These are phyloP conservation scores for Choloepus hoffmanni DNA, from an alignment of 2,113 vertebrate genomes.

Conservation along the genomic window DNA sequence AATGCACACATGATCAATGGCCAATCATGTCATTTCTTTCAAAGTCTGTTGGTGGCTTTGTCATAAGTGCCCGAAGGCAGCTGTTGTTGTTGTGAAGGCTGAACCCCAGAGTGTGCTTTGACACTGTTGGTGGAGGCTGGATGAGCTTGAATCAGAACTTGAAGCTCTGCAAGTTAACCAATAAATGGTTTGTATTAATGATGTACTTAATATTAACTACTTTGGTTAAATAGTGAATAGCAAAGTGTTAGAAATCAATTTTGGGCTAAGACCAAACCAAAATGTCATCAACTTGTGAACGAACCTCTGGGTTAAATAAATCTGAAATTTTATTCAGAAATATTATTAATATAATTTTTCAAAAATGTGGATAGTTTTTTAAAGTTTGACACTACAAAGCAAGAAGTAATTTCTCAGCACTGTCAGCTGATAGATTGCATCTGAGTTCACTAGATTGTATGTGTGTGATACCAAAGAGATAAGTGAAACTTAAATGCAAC, in stretches of 20 bases:
- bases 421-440: not conserved
- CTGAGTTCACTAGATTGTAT: not conserved
- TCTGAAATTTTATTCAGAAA: conserved; percentile 7
- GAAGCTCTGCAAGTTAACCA: conserved; percentile 3
- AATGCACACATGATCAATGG: no score
- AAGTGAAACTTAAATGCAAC: conserved; percentile 16
- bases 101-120: conserved; percentile 39
- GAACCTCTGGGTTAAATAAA: conserved; percentile 13
- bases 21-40: no score
- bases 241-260: conserved; percentile 39
- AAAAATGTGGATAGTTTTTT: conserved; percentile 65
- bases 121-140: conserved; percentile 6
- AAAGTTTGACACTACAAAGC: conserved; percentile 17
- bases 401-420: conserved; percentile 33
- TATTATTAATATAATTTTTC: conserved; percentile 46
- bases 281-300: conserved; percentile 44
- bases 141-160: conserved; percentile 3
- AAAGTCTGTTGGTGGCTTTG: not conserved
- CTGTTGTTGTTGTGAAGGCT: not conserved
- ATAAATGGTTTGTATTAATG: not conserved
- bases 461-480: not conserved
- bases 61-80: conserved; percentile 18
- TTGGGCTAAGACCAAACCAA: not conserved
- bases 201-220: conserved; percentile 48
- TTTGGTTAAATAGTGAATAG: conserved; percentile 50